Evolutionary conservation across 1,140 invertebrate genomes (phyloP), one percentile per base, ranked within the genome.

Genomic region (Pogonus chalceus): DNA sequence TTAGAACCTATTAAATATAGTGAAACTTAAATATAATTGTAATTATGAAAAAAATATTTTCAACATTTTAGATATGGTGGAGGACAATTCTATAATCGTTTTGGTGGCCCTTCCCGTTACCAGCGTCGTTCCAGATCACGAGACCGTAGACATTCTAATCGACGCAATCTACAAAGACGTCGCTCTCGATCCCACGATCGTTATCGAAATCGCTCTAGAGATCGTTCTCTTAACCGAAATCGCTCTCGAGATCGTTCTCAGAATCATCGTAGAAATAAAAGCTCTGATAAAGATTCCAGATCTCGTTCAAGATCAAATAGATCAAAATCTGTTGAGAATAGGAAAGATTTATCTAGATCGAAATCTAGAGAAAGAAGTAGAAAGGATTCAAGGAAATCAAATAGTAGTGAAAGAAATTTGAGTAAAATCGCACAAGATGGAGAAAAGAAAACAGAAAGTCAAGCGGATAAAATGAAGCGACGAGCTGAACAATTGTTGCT

Each of bases 401-500:
- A 49, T 58, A 37, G 31, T 53, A 21, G 10, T 14, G 23, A 52
- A 55, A 47, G 52, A 24, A 23, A 43, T 10, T n/a, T 23, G 35
- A 54, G 37, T 10, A 43, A 43, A 43, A 9, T 4, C 4, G 3
- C 18, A 7, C 3, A 48, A 0, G 35, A 39, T 23, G 55, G 62
- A 46, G 64, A 68, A 20, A 43, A 58, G 64, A 35, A 68, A 66
- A 21, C 61, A 58, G 49, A 68, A 66, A 61, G 73, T 66, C 62
- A 74, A 59, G 69, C 69, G 65, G 56, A 77, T 65, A 69, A 70
- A 49, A 68, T 68, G 49, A 69, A 61, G 47, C 62, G 62, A 54
- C 63, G 72, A 0, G 70, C 65, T 1, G 73, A 74, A 57, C 72
- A 73, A 4, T 60, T 76, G 0, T 58, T 76, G 48, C 61, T 78